phyloP scores from a whole-genome alignment of 2,888 invertebrate species.

The Ormyrus pomaceus region DNA sequence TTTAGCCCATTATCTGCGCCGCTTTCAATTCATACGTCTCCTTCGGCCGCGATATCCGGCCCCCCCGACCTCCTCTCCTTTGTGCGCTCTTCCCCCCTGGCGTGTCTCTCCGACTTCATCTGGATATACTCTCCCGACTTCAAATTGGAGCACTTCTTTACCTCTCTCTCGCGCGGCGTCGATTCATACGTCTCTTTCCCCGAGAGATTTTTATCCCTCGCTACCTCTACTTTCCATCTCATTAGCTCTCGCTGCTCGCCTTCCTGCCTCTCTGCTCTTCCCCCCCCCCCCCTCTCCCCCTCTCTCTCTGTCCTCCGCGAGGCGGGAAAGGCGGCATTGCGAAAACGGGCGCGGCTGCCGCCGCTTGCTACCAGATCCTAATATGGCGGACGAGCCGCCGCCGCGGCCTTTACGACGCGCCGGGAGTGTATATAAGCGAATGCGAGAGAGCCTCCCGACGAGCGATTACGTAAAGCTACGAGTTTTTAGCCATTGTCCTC shows the following conservation, averaged over 20 bases:
- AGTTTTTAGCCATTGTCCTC: slow-evolving; percentile 14
- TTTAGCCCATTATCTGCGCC: background rate
- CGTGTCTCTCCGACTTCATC: background rate
- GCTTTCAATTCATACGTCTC: slow-evolving; percentile 25
- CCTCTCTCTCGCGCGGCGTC: background rate
- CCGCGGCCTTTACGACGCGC: background rate
- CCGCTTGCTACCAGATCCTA: slow-evolving; percentile 28
- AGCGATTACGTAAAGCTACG: slow-evolving; percentile 20
- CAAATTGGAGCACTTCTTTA: background rate
- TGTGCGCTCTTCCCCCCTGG: too few relatives aligned
- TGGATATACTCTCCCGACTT: background rate
- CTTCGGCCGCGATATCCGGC: background rate
- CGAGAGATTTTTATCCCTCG: background rate
- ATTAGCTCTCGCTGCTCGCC: slow-evolving; percentile 24
- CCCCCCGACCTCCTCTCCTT: too few relatives aligned
- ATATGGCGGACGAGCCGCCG: slow-evolving; percentile 35
- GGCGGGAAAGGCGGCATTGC: slow-evolving; percentile 17
- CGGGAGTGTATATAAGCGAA: background rate
- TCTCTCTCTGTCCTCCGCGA: background rate
- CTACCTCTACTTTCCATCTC: slow-evolving; percentile 45
- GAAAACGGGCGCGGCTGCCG: slow-evolving; percentile 25
- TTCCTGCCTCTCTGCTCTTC: slow-evolving; percentile 52
- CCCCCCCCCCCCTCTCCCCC: background rate
- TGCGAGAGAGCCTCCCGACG: background rate
- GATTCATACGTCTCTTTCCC: slow-evolving; percentile 5